Conservation (phyloP, 2,888 invertebrate species). For the Tetrapedia diversipes region DNA sequence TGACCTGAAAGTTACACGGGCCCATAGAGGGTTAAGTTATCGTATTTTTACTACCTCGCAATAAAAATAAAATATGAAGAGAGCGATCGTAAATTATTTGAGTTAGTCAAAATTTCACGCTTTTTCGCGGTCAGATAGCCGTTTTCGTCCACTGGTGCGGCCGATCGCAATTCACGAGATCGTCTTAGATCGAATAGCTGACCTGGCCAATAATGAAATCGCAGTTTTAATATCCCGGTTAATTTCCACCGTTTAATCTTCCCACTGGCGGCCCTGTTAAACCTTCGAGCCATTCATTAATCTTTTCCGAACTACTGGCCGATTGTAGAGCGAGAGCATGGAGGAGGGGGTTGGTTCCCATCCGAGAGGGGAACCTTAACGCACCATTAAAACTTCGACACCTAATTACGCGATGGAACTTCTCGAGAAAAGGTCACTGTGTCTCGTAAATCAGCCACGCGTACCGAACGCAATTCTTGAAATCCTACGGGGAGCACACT, state of each 20-base stretch:
- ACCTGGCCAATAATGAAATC: conserved; percentile 19
- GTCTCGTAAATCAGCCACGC: conserved; percentile 31
- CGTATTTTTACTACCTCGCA: too few relatives aligned
- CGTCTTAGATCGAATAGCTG: too few relatives aligned
- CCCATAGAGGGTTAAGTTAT: too few relatives aligned
- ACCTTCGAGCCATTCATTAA: conserved; percentile 57
- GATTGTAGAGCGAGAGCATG: background rate
- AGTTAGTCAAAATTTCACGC: too few relatives aligned
- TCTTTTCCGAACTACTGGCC: conserved; percentile 27
- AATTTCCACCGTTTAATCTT: conserved; percentile 38
- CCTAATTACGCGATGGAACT: conserved; percentile 50
- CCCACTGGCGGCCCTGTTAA: background rate
- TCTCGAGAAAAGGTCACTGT: conserved; percentile 4
- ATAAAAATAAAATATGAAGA: too few relatives aligned
- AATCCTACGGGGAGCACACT: background rate
- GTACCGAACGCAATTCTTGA: background rate
- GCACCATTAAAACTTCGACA: conserved; percentile 55
- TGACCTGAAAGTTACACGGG: too few relatives aligned
- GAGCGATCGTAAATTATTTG: too few relatives aligned
- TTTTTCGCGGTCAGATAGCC: too few relatives aligned
- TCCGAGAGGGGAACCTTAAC: conserved; percentile 46
- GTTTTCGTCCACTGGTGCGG: too few relatives aligned
- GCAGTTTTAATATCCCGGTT: conserved; percentile 40
- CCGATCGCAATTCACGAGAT: too few relatives aligned
- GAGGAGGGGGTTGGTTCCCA: conserved; percentile 3